A percentile compares a stretch with the other conserved stretches of the same genome.
These are phyloP conservation scores for Patella pellucida DNA, from an alignment of 2,888 invertebrate genomes.

Conservation along the genomic window DNA sequence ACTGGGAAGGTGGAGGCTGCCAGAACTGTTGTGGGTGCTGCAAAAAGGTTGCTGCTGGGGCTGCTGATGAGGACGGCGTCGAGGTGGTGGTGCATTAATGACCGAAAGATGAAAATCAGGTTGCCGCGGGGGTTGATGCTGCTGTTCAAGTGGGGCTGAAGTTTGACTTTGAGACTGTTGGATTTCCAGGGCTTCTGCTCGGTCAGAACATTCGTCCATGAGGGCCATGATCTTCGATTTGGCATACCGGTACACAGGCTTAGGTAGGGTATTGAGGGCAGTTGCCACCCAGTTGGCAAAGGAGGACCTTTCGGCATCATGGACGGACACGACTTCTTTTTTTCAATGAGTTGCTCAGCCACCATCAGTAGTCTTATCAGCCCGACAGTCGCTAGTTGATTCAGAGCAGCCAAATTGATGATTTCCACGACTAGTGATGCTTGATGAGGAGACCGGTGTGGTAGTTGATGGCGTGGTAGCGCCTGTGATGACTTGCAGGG, in stretches of 20 bases:
- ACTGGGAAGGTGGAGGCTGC: slow-evolving; percentile 12
- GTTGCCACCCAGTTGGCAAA: slow-evolving; percentile 7
- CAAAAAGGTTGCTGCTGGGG: too few species aligned
- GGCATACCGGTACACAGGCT: background rate
- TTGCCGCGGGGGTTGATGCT: too few species aligned
- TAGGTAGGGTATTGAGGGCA: background rate
- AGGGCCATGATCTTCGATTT: background rate
- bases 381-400: too few species aligned
- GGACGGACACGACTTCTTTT: background rate
- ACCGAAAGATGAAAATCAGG: too few species aligned
- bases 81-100: background rate
- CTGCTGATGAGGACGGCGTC: background rate
- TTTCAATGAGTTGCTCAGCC: too few species aligned
- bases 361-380: too few species aligned
- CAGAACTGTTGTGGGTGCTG: background rate
- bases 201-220: background rate
- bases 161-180: background rate
- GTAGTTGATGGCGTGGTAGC: too few species aligned
- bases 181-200: slow-evolving; percentile 6
- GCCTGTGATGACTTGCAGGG: too few species aligned
- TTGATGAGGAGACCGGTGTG: too few species aligned
- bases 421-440: too few species aligned
- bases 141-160: background rate
- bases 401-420: too few species aligned
- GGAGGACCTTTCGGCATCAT: background rate